Base-by-base conservation (phyloP, 1,140 invertebrate species). In the Drosophila fuyamai region DNA sequence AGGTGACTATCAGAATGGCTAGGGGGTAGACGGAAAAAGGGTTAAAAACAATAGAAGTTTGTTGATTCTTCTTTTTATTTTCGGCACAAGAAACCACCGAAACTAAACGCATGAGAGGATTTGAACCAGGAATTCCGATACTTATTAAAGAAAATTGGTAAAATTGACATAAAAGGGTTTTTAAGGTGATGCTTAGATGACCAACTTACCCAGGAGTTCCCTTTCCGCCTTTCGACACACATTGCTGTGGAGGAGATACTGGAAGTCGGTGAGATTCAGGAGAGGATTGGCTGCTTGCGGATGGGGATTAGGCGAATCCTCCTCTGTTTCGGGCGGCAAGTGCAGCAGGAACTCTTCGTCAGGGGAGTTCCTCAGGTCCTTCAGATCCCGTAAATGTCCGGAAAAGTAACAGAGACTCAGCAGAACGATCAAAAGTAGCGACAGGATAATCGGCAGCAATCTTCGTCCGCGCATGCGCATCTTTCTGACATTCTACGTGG, bases 1-100 rank as follows among this genome's bases (percentile, higher is more conserved):
- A 97, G 13, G 96, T 97, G 6, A 97, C 94, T 48, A 97, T 93
- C 61, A 96, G 94, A 23, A 96, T 74, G 6, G 93, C 90, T 82
- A 58, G 81, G 27, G 14, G 2, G 51, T 5, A 13, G 0, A 9
- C 5, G 4, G 5, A 13, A n/a, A 8, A 3, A 23, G 23, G 23
- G 23, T 23, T 23, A 23, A 23, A 23, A 23, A 23, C 23, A 23
- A 23, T 18, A 18, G 18, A 18, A 18, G 18, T 18, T 18, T 18
- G 18, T 18, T 18, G n/a, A n/a, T 18, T 18, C 1, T 23, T 23
- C 23, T 4, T 23, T 23, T 23, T 23, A 23, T 4, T 23, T 4
- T 23, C 23, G 23, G 3, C 23, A 23, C 23, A 2, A 23, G 23
- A 23, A 23, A 4, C 1, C 23, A 23, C 23, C 3, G 23, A 23